These are phyloP conservation scores for Philaenus spumarius DNA, from an alignment of 1,140 invertebrate genomes.

Conservation along the genomic window DNA sequence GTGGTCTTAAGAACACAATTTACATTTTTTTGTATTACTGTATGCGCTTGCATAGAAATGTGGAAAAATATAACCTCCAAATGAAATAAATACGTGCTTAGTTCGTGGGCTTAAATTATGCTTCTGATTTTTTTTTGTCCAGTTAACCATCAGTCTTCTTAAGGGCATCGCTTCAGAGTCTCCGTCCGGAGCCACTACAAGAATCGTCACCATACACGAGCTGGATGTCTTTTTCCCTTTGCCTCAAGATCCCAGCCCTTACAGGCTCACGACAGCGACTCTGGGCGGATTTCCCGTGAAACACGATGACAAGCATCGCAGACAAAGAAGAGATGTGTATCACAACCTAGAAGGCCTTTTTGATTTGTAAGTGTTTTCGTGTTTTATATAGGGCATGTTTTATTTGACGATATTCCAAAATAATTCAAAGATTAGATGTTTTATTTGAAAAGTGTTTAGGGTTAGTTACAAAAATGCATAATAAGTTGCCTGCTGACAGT, in stretches of 20 bases:
- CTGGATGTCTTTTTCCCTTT: constrained; percentile 7
- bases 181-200: neutral
- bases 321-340: constrained; percentile 4
- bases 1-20: no score
- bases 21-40: no score
- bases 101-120: no score
- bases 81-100: no score
- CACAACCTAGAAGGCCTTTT: neutral
- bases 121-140: neutral
- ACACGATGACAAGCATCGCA: neutral
- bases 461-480: no score
- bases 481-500: no score
- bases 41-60: no score
- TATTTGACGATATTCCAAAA: no score
- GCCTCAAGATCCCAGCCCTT: constrained; percentile 3
- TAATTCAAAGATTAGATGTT: no score
- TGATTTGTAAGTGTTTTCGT: neutral
- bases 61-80: no score
- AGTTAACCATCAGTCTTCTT: neutral
- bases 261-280: neutral
- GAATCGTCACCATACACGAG: constrained; percentile 1
- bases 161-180: neutral
- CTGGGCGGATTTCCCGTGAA: neutral
- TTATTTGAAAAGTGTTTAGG: no score
- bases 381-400: no score